phyloP scores from a whole-genome alignment of 2,797 vertebrate species.

The Dipus sagitta region DNA sequence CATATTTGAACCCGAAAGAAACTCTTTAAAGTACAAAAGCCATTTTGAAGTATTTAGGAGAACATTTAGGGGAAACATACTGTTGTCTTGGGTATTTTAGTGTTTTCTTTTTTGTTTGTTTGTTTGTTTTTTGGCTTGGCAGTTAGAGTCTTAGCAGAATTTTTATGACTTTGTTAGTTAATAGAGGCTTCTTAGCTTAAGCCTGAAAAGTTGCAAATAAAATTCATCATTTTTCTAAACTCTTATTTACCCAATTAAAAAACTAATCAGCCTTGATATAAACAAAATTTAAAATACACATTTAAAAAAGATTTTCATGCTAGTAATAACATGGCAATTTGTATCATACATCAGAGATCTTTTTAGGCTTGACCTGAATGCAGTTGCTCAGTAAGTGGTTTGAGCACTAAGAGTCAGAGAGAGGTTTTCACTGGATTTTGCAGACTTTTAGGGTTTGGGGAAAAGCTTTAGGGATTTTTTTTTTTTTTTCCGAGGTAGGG shows the following conservation, averaged over 20 bases:
- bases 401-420: conserved; percentile 46
- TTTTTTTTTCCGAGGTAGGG: no score
- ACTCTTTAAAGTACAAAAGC: conserved; percentile 55
- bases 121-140: background rate
- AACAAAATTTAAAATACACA: conserved; percentile 55
- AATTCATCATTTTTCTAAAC: conserved; percentile 59
- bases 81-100: conserved; percentile 56
- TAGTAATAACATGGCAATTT: conserved; percentile 57
- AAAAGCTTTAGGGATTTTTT: background rate
- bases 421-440: conserved; percentile 52
- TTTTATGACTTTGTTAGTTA: background rate
- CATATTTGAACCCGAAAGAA: background rate
- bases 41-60: conserved; percentile 57
- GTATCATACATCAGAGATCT: conserved; percentile 48
- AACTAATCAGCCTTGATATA: conserved; percentile 43
- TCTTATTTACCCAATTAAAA: conserved; percentile 68
- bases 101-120: conserved; percentile 7
- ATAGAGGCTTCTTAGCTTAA: background rate
- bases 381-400: conserved; percentile 49
- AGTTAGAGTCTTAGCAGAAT: background rate
- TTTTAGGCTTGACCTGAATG: conserved; percentile 60
- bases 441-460: background rate
- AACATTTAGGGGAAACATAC: conserved; percentile 43
- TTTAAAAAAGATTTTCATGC: conserved; percentile 39
- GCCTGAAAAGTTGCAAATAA: conserved; percentile 64